These are phyloP conservation scores for Trichogramma pretiosum DNA, from an alignment of 1,140 invertebrate species.

Conservation along the genomic window DNA sequence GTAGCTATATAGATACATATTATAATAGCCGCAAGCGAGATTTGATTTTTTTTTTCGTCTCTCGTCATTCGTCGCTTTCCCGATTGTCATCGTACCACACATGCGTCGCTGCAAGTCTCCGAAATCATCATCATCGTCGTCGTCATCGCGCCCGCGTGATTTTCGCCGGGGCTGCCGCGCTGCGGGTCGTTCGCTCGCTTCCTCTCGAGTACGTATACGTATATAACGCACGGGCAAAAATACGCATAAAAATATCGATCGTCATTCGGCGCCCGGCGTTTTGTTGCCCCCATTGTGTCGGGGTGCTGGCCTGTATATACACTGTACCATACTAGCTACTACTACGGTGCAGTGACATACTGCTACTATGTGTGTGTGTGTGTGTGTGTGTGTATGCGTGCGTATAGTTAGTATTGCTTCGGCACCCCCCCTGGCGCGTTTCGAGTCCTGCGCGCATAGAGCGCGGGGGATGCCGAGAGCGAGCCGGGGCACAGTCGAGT, in stretches of 20 bases:
- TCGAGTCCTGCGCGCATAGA: too few relatives aligned
- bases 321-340: background rate
- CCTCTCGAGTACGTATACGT: slow-evolving; percentile 38
- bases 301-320: slow-evolving; percentile 35
- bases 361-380: slow-evolving; percentile 27
- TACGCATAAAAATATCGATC: slow-evolving; percentile 47
- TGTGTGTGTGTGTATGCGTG: background rate
- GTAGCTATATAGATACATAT: too few relatives aligned
- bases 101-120: too few relatives aligned
- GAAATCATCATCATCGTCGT: too few relatives aligned
- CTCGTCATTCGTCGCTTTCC: too few relatives aligned
- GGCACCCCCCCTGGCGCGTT: too few relatives aligned
- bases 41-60: too few relatives aligned
- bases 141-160: slow-evolving; percentile 13
- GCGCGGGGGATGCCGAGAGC: too few relatives aligned
- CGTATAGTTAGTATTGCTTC: background rate
- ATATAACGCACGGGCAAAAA: too few relatives aligned
- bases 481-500: too few relatives aligned
- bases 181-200: slow-evolving; percentile 29
- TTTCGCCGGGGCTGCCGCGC: slow-evolving; percentile 35
- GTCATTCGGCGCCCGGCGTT: slow-evolving; percentile 4
- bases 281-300: slow-evolving; percentile 30
- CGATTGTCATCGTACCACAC: too few relatives aligned
- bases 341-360: slow-evolving; percentile 38
- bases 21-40: too few relatives aligned